Conservation (phyloP, 2,113 vertebrate genomes). For the Saccopteryx bilineata region DNA sequence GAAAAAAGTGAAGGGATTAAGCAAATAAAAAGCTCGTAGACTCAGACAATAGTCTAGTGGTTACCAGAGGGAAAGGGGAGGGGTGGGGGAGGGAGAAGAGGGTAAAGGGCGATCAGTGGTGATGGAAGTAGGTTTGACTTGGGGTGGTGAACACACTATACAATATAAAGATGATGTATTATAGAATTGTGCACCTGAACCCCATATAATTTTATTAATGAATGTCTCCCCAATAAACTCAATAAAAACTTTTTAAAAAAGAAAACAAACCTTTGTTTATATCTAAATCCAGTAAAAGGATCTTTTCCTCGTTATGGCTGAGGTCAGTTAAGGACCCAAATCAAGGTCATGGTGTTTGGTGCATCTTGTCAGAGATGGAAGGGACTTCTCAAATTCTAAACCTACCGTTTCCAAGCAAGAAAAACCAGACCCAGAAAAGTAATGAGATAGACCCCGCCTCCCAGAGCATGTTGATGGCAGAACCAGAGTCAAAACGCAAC, state of each 20-base stretch:
- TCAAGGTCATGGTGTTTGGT: neutral
- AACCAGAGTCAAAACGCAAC: neutral
- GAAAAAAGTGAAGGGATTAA: neutral
- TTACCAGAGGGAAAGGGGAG: neutral
- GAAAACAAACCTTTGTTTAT: neutral
- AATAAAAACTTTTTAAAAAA: neutral
- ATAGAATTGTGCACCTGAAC: neutral
- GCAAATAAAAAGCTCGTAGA: neutral
- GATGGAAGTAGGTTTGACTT: neutral
- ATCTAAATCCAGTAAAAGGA: constrained; percentile 17
- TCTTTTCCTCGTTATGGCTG: neutral
- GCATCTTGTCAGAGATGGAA: neutral
- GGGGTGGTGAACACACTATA: neutral
- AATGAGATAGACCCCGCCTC: neutral
- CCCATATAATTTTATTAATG: neutral
- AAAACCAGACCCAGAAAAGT: neutral
- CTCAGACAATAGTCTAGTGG: neutral
- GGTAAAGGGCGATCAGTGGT: neutral
- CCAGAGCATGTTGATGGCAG: neutral
- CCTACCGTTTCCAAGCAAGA: neutral
- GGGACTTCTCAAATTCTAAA: neutral
- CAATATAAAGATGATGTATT: neutral
- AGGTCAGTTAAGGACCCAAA: neutral
- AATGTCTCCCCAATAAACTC: neutral
- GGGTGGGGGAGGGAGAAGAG: neutral